A percentile compares a stretch with the other conserved stretches of the same genome.
Evolutionary conservation across 2,888 invertebrate species (phyloP).

Genomic region (Eilema sororculum): DNA sequence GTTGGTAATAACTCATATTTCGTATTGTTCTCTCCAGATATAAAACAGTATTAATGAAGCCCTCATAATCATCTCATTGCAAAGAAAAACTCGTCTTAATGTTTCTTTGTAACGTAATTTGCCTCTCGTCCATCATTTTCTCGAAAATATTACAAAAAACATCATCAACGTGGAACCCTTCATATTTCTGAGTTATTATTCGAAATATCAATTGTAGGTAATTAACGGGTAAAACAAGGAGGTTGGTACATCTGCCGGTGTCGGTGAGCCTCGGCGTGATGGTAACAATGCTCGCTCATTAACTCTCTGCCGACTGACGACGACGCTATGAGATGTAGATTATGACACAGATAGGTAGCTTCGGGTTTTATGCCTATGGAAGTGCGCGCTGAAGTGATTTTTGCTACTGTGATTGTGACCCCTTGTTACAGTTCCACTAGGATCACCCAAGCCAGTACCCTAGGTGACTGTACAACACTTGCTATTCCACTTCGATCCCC

Average conservation of each 20-base stretch:
- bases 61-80: background rate
- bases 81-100: background rate
- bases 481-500: too few relatives aligned
- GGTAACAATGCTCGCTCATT: slow-evolving; percentile 72
- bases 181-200: slow-evolving; percentile 6
- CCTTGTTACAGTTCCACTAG: too few relatives aligned
- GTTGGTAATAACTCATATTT: background rate
- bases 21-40: background rate
- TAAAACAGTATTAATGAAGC: background rate
- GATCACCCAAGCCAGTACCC: too few relatives aligned
- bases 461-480: too few relatives aligned
- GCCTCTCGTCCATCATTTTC: background rate
- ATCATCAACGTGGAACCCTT: background rate
- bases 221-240: slow-evolving; percentile 46
- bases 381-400: too few relatives aligned
- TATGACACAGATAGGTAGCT: slow-evolving; percentile 20
- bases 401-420: too few relatives aligned
- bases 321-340: slow-evolving; percentile 46
- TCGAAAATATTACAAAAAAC: background rate
- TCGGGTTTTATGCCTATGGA: slow-evolving; percentile 21
- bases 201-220: slow-evolving; percentile 32
- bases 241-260: slow-evolving; percentile 42
- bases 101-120: background rate
- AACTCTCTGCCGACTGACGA: slow-evolving; percentile 62
- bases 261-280: slow-evolving; percentile 48